Base-by-base conservation (phyloP, 92 coral and sea anemone species). In the Plumapathes pennacea region DNA sequence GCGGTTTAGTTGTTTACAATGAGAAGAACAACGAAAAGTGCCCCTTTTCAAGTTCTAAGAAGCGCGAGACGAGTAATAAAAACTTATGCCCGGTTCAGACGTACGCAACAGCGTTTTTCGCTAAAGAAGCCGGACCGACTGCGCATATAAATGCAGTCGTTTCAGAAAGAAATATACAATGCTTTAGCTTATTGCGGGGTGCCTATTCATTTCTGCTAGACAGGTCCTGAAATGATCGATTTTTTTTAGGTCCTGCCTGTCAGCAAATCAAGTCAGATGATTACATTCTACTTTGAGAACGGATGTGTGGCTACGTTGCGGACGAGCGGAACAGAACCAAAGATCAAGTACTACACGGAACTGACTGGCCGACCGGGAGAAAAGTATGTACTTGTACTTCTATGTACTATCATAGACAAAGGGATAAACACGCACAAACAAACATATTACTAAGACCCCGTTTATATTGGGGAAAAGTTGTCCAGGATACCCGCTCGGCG, bases 251-350 rank as follows among this genome's bases (percentile, higher is more conserved):
- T 80, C 25, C 87, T 88, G 44, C 98, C 98, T 4, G 90, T 86
- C 6, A 83, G 96, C 68, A 88, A 89, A 20, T 84, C 98, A 50
- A 81, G 94, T 49, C 92, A 92, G 67, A 92, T 92, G 98, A 92
- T 92, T 24, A 92, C 98, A 12, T 92, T 92, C 72, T 84, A 85
- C 71, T 92, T 92, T 48, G 87, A 79, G 58, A 92, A 92, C 66
- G 94, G 98, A 13, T 92, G 98, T 54, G 95, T 85, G 31, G 90
- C 95, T 32, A 88, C 98, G 23, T 76, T 92, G 37, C 72, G 98
- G 56, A 88, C 98, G 17, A 92, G 98, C 53, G 98, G 98, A 14
- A 92, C 98, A 18, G 98, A 92, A 28, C 98, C 98, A 2, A 92
- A 92, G 80, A 92, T 92, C 22, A 92, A 92, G 72, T 92, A 92